A percentile compares a stretch with the other conserved stretches of the same genome.
These are phyloP conservation scores for Eudasyphora cyanicolor DNA, from an alignment of 2,888 invertebrate genomes.

Conservation along the genomic window DNA sequence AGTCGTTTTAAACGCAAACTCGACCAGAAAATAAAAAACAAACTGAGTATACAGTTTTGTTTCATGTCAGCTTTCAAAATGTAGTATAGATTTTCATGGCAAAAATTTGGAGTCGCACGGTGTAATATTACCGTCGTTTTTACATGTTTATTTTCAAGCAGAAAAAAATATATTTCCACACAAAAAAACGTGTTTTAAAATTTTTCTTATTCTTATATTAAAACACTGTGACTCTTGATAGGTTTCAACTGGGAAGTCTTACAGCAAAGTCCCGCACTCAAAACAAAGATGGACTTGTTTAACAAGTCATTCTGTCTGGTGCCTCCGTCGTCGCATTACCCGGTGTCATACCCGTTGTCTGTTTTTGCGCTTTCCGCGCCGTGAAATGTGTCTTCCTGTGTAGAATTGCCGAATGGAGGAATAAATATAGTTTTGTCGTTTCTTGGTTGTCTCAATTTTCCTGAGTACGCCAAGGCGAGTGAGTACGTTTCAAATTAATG, in stretches of 20 bases:
- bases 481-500: conserved; percentile 61
- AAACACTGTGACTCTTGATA: neutral
- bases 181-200: too few relatives aligned
- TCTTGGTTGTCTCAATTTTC: conserved; percentile 43
- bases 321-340: neutral
- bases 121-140: too few relatives aligned
- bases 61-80: too few relatives aligned
- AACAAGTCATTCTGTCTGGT: conserved; percentile 38
- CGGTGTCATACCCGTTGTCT: too few relatives aligned
- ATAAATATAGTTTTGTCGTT: conserved; percentile 29
- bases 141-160: too few relatives aligned
- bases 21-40: too few relatives aligned
- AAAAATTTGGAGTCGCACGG: too few relatives aligned
- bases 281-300: neutral
- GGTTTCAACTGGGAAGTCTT: neutral
- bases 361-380: neutral
- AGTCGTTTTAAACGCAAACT: too few relatives aligned
- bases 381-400: conserved; percentile 27
- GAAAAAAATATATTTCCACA: too few relatives aligned
- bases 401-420: neutral
- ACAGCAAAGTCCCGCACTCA: neutral
- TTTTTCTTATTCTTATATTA: neutral
- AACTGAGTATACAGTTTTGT: too few relatives aligned
- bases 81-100: too few relatives aligned
- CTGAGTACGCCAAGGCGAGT: too few relatives aligned